These are phyloP conservation scores for Holothuria glaberrima DNA, from an alignment of 35 echinoderm and acorn worm species.

Conservation along the genomic window DNA sequence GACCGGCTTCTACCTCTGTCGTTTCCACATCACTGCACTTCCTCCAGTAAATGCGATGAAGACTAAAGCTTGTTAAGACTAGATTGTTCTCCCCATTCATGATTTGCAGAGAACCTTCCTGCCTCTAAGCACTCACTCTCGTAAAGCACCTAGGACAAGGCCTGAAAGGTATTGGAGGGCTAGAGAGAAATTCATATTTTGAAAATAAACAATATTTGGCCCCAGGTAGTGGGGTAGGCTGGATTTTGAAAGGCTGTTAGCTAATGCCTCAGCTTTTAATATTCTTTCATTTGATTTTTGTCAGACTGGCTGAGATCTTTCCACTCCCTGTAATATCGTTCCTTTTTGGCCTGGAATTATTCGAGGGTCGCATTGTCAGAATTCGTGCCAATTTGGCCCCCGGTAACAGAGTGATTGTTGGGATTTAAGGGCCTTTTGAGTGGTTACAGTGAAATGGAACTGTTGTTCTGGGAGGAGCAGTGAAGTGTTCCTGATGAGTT, in stretches of 20 bases:
- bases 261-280: conserved; percentile 45
- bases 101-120: not conserved
- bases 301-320: conserved; percentile 25
- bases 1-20: not conserved
- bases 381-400: conserved; percentile 36
- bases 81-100: conserved; percentile 24
- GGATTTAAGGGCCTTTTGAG: conserved; percentile 49
- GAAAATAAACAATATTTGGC: conserved; percentile 46
- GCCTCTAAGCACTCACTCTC: conserved; percentile 31
- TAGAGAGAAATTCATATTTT: conserved; percentile 50
- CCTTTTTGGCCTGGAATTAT: conserved; percentile 8
- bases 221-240: conserved; percentile 24
- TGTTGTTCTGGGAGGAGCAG: conserved; percentile 39
- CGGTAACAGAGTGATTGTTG: conserved; percentile 41
- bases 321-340: not conserved
- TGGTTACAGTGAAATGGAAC: conserved; percentile 54
- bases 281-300: conserved; percentile 45
- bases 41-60: conserved; percentile 10
- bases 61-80: conserved; percentile 41
- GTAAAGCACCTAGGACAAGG: conserved; percentile 34
- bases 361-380: conserved; percentile 35
- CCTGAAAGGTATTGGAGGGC: conserved; percentile 38
- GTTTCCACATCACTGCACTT: conserved; percentile 27
- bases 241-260: conserved; percentile 50
- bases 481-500: conserved; percentile 43